phyloP scores from a whole-genome alignment of 1,140 invertebrate species.

The Trinorchestia longiramus region DNA sequence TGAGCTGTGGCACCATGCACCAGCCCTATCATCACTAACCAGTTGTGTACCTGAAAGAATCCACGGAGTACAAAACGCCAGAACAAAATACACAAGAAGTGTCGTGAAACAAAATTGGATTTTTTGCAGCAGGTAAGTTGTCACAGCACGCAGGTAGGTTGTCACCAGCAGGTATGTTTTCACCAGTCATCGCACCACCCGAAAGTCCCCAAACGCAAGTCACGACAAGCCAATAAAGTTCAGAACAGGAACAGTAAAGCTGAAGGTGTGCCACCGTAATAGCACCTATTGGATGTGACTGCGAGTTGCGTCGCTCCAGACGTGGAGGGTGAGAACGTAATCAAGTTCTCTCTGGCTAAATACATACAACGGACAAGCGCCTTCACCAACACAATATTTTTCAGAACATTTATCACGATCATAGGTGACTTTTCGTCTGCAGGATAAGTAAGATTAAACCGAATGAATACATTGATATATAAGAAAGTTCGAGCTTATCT shows the following conservation, averaged over 20 bases:
- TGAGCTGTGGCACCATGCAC: no score
- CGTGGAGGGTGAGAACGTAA: background rate
- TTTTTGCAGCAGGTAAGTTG: background rate
- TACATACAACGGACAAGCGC: background rate
- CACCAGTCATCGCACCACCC: background rate
- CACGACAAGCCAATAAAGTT: slow-evolving; percentile 18
- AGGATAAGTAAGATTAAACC: background rate
- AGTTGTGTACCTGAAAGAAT: no score
- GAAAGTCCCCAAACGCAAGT: slow-evolving; percentile 13
- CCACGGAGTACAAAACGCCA: background rate
- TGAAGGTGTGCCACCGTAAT: slow-evolving; percentile 22
- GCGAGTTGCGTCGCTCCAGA: background rate
- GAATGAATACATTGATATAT: background rate
- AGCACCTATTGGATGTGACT: slow-evolving; percentile 10
- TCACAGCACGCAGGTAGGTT: no score
- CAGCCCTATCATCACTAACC: no score
- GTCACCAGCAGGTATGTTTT: background rate
- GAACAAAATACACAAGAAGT: background rate
- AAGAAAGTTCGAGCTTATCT: background rate
- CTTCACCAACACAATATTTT: background rate
- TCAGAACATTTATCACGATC: no score
- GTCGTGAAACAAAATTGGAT: background rate
- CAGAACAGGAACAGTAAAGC: slow-evolving; percentile 15
- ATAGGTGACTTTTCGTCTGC: no score
- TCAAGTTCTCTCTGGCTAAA: background rate